Conservation (phyloP, 2,113 vertebrate genomes). For the Anser brachyrhynchus region DNA sequence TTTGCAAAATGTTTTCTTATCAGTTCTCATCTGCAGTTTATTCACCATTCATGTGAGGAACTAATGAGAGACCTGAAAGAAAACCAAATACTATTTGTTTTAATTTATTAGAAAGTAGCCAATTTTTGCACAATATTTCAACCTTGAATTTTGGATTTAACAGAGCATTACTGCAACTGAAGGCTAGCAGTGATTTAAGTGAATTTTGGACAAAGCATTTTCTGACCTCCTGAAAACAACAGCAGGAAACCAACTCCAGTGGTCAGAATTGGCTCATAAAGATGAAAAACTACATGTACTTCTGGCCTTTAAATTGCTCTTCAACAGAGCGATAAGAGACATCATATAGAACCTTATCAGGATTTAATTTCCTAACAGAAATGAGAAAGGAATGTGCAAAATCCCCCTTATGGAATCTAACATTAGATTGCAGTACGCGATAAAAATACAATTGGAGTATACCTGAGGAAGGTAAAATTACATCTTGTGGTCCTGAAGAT, state of each 20-base stretch:
- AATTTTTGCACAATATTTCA: background rate
- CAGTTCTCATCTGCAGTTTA: background rate
- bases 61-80: background rate
- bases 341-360: conserved; percentile 25
- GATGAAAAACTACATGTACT: background rate
- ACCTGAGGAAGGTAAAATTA: conserved; percentile 43
- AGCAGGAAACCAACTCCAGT: conserved; percentile 23
- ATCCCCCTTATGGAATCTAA: background rate
- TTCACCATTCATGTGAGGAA: background rate
- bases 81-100: conserved; percentile 19
- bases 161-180: background rate
- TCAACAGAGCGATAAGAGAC: background rate
- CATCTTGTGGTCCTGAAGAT: background rate
- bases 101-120: conserved; percentile 13
- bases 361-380: conserved; percentile 54
- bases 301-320: conserved; percentile 15
- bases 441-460: background rate
- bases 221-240: background rate
- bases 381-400: conserved; percentile 28
- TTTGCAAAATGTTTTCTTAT: background rate
- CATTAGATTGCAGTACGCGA: background rate
- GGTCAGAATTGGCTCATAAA: conserved; percentile 34
- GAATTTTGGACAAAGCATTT: conserved; percentile 10
- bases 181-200: background rate
- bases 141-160: background rate